Evolutionary conservation across 2,888 invertebrate genomes (phyloP), one percentile per base, ranked within the genome.

Genomic region (Hydroisotoma schaefferi): DNA sequence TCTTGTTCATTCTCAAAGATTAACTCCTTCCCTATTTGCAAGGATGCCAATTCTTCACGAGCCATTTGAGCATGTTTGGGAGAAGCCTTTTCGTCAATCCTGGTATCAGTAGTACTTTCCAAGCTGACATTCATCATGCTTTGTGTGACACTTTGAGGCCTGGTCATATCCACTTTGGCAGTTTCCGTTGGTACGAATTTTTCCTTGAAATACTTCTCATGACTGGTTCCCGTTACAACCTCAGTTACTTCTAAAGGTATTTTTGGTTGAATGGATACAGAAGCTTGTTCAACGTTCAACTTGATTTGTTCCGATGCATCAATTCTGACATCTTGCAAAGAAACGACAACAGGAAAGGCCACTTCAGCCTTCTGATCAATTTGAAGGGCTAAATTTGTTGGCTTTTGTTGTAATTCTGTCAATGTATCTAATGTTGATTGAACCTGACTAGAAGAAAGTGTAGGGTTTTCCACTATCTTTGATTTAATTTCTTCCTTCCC

Each of bases 171-270:
- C 6, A 46, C 23, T 8, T 22, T 46, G 23, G 88, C 89, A 10
- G 83, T 81, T 81, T 89, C 88, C 2, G 88, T 88, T 0, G 88
- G 85, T 1, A 88, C 88, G 74, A 88, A 86, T 52, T 87, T 76
- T 77, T 88, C 87, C 2, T 88, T 88, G 74, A 87, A 84, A 74
- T 87, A 87, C 78, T 88, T 88, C 15, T 85, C 85, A 8, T 87
- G 85, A 75, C 85, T 87, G 60, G 84, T 84, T 78, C 85, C 85
- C 2, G 85, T 78, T 70, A 84, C 80, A 26, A 85, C 82, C 80
- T 88, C 86, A 57, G 84, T 85, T 4, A 88, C 79, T 37, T 57
- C 46, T 1, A 57, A 23, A 26, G 29, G 23, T 43, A 18, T 5
- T 40, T 29, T 15, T 4, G 43, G 53, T 10, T 23, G 10, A 25